Evolutionary conservation across 1,140 invertebrate species (phyloP), one percentile per base, ranked within the genome.

Genomic region (Pantala flavescens): DNA sequence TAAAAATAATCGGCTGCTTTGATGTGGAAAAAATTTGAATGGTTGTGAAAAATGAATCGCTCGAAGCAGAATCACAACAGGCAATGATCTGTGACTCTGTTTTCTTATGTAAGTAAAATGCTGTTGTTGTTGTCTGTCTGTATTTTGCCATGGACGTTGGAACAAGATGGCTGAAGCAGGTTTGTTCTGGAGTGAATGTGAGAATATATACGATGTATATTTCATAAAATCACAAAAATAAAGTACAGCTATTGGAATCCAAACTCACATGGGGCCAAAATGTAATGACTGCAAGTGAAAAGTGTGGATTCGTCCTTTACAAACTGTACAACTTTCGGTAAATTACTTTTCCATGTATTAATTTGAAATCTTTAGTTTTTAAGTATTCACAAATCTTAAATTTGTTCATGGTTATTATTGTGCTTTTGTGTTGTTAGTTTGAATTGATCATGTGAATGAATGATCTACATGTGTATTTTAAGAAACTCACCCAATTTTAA

Each of bases 201-300:
- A 63, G 49, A 63, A 16, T 63, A 63, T 63, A 63, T 63, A 63
- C 49, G n/a, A 63, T 63, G 49, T 63, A 63, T 63, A 63, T 63
- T 63, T 63, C 49, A 63, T 63, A 63, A 63, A 63, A 63, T 63
- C n/a, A 63, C 49, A 63, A 63, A 63, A 63, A 63, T 63, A 63
- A 63, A 63, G 28, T 63, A 63, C 49, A 63, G 49, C 49, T 63
- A 63, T 63, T 63, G 49, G 49, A 63, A 63, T 63, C 49, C 49
- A 63, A 63, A 63, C 49, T 63, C 49, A 63, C 49, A 63, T 63
- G 49, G 49, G 49, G 49, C 49, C 49, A 63, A 63, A 63, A 63
- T 63, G 49, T 63, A 63, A 63, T 63, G 49, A 63, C 49, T 63
- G 49, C 49, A 63, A 63, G 49, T 63, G 49, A 19, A 16, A 63